Evolutionary conservation across 2,113 vertebrate genomes (phyloP), one percentile per base, ranked within the genome.

Genomic region (Gavialis gangeticus): DNA sequence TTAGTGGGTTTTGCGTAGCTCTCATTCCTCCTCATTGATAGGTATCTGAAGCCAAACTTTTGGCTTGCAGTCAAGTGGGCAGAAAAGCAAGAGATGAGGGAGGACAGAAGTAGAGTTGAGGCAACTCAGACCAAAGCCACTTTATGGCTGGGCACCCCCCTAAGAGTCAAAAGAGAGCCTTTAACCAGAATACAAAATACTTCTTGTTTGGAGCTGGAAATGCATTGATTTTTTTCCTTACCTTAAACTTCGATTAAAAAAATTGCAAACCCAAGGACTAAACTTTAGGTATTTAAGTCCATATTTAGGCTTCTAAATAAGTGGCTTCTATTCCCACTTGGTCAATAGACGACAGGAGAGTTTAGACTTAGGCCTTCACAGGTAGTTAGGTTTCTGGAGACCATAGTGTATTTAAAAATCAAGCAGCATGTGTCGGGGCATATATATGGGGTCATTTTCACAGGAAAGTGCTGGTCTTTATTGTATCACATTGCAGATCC

Each of bases 401-500:
- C 46, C 46, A 46, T 46, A 46, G 46, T 46, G 67, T 34, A 37
- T 71, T 24, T 71, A 21, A 71, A 71, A 71, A 71, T 14, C 67
- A 37, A 71, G 67, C 67, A 34, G 30, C 67, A 71, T 71, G 67
- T 6, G 4, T 14, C 6, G 67, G 34, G 67, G 12, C 67, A 37
- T 34, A 71, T 13, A 12, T 71, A 22, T 46, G 34, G 67, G 46
- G 34, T 71, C 34, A 12, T 10, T 25, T 22, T 67, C 25, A 3
- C 0, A 1, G 7, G 22, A 77, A 89, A 24, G 66, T 10, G 13
- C 4, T 1, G 1, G 2, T 7, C 25, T 77, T 12, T 71, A 55
- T 5, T 83, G 75, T 46, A 10, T 11, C 2, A 1, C 78, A 16
- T 28, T 5, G 4, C 46, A 46, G 46, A 46, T 46, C 46, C 15